phyloP scores from a whole-genome alignment of 2,888 invertebrate species.

The Rhabditoides inermis region DNA sequence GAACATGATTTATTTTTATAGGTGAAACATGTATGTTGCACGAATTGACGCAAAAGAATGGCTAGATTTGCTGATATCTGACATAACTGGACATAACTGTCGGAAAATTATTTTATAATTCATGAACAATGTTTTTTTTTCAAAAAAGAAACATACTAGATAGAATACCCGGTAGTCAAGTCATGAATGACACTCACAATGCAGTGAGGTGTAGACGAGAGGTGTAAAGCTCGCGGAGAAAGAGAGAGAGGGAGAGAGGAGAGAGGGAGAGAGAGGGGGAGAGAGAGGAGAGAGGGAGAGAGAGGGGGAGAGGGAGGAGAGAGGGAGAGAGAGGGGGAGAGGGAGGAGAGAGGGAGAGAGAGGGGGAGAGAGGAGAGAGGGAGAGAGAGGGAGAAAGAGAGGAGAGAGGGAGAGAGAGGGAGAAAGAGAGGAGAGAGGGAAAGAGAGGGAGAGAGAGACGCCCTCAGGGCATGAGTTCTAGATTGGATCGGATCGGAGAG shows the following conservation, averaged over 20 bases:
- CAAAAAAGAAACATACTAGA: no score
- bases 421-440: not conserved
- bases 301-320: no score
- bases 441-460: not conserved
- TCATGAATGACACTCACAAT: no score
- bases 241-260: slow-evolving; percentile 3
- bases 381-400: not conserved
- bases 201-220: no score
- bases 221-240: not conserved
- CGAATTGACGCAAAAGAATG: not conserved
- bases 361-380: slow-evolving; percentile 8
- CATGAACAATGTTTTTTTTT: no score
- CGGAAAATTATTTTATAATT: no score
- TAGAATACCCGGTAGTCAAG: no score
- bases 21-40: no score
- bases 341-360: slow-evolving; percentile 10
- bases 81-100: no score
- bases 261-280: slow-evolving; percentile 5
- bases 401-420: not conserved
- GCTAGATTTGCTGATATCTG: not conserved
- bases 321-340: not conserved
- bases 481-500: not conserved
- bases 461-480: not conserved
- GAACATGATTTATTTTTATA: no score
- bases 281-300: not conserved